Base-by-base conservation (phyloP, 2,888 invertebrate species). In the Auanema sp. region DNA sequence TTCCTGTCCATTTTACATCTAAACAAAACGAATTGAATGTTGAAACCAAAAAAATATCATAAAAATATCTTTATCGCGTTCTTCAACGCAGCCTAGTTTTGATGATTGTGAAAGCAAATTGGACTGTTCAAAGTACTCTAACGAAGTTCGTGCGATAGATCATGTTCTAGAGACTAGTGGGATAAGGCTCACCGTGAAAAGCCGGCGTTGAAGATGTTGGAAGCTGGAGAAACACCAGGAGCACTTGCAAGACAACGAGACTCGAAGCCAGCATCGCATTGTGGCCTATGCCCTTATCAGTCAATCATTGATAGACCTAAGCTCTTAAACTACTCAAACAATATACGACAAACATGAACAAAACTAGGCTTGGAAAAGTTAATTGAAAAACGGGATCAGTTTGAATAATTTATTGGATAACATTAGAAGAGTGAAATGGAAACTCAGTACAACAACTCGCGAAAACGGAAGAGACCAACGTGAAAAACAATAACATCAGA, bases 241-340 rank as follows among this genome's bases (percentile, higher is more conserved):
- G 59, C n/a, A 60, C 43, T 52, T 52, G 14, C 52, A 60, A 53
- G 59, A 40, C 52, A n/a, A 33, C 33, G 33, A 33, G 33, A 33
- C 33, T 33, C 33, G 33, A 33, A 3, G 8, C 33, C 33, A 33
- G 33, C 33, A 33, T 33, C 33, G 33, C 33, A 33, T 33, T 33
- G 33, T 33, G 33, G 33, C 33, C 33, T 33, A 33, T 33, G 33
- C 33, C 33, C 33, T 33, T 33, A 33, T 33, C 33, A 33, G 33
- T 33, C 33, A 33, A 33, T 33, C 33, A 33, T 33, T 33, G 33
- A 33, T 33, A 33, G 33, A 33, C 33, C 33, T 33, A 33, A 33
- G 33, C 33, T 33, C 33, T 33, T 33, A 33, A 33, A 33, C 33
- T 33, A 33, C 33, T 33, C 33, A 33, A 33, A 33, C 33, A 33